phyloP scores from a whole-genome alignment of 2,797 vertebrate species.

The Pampus argenteus region DNA sequence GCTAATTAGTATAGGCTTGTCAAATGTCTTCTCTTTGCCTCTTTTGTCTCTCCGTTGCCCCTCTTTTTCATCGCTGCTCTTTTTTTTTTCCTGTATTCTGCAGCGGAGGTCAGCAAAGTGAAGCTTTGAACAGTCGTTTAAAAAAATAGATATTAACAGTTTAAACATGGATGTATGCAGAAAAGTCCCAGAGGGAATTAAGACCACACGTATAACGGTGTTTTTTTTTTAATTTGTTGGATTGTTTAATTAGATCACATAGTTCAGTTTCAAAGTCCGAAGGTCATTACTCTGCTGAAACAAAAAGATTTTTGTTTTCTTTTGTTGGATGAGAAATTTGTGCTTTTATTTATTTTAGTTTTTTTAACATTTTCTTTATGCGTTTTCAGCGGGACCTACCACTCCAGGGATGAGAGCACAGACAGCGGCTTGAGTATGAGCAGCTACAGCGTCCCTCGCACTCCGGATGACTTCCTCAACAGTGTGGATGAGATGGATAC shows the following conservation, averaged over 20 bases:
- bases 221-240: constrained; percentile 40
- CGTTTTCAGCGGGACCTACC: constrained; percentile 93
- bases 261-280: constrained; percentile 25
- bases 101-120: constrained; percentile 16
- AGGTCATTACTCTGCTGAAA: constrained; percentile 6
- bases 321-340: not conserved
- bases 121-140: constrained; percentile 27
- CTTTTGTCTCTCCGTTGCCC: constrained; percentile 65
- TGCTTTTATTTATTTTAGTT: no score
- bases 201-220: constrained; percentile 37
- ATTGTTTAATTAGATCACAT: constrained; percentile 30
- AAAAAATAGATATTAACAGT: constrained; percentile 9
- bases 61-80: constrained; percentile 49
- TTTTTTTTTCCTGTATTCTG: constrained; percentile 33
- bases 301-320: constrained; percentile 2
- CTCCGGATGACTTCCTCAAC: constrained; percentile 98
- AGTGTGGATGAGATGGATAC: constrained; percentile 99
- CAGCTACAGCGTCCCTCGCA: constrained; percentile 98
- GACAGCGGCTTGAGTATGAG: constrained; percentile 99
- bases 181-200: constrained; percentile 30
- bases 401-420: constrained; percentile 99
- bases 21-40: constrained; percentile 70
- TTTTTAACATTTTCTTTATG: no score
- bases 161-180: constrained; percentile 28
- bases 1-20: constrained; percentile 86